Percentiles rank a stretch among this genome's conserved stretches.
phyloP scores from a whole-genome alignment of 2,113 vertebrate species.

The Neodontobutis hainanensis region DNA sequence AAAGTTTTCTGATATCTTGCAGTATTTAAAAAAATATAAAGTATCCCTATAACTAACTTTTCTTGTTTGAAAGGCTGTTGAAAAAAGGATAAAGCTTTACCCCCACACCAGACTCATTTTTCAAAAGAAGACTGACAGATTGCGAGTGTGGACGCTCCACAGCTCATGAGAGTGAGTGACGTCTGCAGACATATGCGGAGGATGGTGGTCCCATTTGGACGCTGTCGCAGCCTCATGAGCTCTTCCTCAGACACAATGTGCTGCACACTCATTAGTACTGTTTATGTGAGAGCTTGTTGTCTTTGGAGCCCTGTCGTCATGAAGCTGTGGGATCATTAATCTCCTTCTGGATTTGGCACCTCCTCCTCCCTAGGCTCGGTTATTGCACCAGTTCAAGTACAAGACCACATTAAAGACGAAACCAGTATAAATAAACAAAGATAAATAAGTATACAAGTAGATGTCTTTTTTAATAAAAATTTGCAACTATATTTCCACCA shows the following conservation, averaged over 20 bases:
- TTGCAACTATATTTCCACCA: too few species aligned
- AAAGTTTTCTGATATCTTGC: too few species aligned
- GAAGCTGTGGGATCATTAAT: constrained; percentile 29
- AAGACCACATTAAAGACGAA: not conserved
- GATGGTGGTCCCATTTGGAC: constrained; percentile 15
- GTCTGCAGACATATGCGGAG: not conserved
- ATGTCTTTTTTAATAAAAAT: too few species aligned
- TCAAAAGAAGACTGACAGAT: not conserved
- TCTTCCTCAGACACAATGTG: not conserved
- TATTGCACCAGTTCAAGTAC: not conserved
- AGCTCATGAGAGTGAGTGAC: not conserved
- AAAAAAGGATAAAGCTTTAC: too few species aligned
- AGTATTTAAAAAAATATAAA: too few species aligned
- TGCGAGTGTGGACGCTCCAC: too few species aligned
- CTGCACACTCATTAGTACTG: constrained; percentile 21
- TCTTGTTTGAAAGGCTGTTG: too few species aligned
- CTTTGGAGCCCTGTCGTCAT: constrained; percentile 25
- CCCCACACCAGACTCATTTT: not conserved
- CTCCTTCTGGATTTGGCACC: constrained; percentile 8
- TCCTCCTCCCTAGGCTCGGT: not conserved
- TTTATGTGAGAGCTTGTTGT: constrained; percentile 27
- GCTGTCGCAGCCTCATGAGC: not conserved
- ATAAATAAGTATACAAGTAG: too few species aligned
- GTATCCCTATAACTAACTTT: too few species aligned
- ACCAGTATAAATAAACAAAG: too few species aligned